Base-by-base conservation (phyloP, 1,140 invertebrate species). In the Aporrectodea caliginosa region DNA sequence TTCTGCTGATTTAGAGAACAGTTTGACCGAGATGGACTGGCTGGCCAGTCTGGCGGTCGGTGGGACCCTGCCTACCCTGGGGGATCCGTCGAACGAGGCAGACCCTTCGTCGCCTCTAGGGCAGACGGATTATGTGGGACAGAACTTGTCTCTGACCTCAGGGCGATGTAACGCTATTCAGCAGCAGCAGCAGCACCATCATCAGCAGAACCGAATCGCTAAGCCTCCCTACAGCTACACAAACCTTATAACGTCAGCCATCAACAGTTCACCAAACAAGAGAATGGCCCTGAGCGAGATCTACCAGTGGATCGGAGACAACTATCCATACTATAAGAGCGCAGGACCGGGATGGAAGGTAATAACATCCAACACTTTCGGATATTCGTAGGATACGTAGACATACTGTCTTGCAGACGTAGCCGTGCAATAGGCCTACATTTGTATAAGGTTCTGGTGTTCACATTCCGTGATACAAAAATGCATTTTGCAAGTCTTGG, bases 321-420 rank as follows among this genome's bases (percentile, higher is more conserved):
- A 90, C 84, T 90, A 89, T 85, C 88, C 89, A 1, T 90, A 92
- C 84, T 93, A 92, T 84, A 90, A 91, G 85, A 91, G 92, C 83
- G 92, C 92, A 58, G 91, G 91, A 14, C 92, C 91, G 82, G 92
- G 92, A 22, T 93, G 92, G 92, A 93, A 92, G 90, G 92, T 92
- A n/a, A n/a, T n/a, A n/a, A n/a, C n/a, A n/a, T n/a, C n/a, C n/a
- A n/a, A n/a, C n/a, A n/a, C n/a, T n/a, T n/a, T n/a, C n/a, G n/a
- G n/a, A n/a, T n/a, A n/a, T n/a, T n/a, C n/a, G n/a, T n/a, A n/a
- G n/a, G n/a, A n/a, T n/a, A n/a, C n/a, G n/a, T n/a, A n/a, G n/a
- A n/a, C n/a, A n/a, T n/a, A n/a, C n/a, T n/a, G n/a, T n/a, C n/a
- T n/a, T n/a, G n/a, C n/a, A n/a, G n/a, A n/a, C n/a, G n/a, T n/a